Base-by-base conservation (phyloP, 2,113 vertebrate genomes). In the Syngnathus typhle region DNA sequence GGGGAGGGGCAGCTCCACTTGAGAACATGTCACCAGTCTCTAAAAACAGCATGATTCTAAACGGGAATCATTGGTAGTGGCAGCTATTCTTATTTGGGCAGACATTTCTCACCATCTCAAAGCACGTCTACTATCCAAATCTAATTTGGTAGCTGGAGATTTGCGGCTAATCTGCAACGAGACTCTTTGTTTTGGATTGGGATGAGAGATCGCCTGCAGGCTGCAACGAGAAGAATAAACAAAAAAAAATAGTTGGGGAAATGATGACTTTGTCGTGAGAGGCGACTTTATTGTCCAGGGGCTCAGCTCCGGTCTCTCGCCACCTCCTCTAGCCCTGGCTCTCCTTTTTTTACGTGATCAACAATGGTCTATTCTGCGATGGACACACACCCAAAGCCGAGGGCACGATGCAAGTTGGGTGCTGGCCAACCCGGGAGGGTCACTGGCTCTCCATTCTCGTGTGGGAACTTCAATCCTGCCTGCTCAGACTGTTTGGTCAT, bases 281-380 rank as follows among this genome's bases (percentile, higher is more conserved):
- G 52, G 66, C 41, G 16, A 7, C 51, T 69, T 70, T 62, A 77
- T 73, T 75, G 68, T 85, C 27, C 27, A 32, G 27, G 3, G 27
- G 27, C 27, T 62, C 64, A 11, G 27, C 68, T 16, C 70, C 65
- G 19, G 21, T 6, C 51, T 63, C 39, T 44, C 67, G 59, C 44
- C 65, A 37, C 65, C 65, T 16, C 72, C 54, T 63, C 78, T 73
- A 73, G 69, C 79, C 76, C 69, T 78, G 58, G 54, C 78, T 74
- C 70, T 77, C 75, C 68, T 77, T 86, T 32, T 32, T 84, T 85
- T 88, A 78, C 79, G 71, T 59, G 21, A 73, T 81, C 85, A 90
- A 91, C 88, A 90, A 90, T 90, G 88, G 85, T 76, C 87, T 86
- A 88, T 91, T 90, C 82, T 90, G 87, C 87, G 76, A 67, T 70